phyloP scores from a whole-genome alignment of 2,888 invertebrate genomes.

The Camponotus fellah region DNA sequence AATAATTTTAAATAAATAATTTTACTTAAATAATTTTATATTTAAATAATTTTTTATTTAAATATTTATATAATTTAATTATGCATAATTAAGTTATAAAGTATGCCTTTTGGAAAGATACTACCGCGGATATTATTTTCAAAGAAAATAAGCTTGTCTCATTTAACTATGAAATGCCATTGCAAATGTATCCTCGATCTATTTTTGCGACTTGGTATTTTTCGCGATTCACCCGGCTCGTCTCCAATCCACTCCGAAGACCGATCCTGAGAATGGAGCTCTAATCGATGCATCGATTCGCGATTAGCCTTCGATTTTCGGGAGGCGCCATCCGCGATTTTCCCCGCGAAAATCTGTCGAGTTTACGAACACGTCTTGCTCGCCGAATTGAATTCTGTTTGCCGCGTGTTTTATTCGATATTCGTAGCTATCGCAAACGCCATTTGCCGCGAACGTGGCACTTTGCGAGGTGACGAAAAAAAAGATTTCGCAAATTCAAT shows the following conservation, averaged over 20 bases:
- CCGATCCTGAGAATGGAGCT: slow-evolving; percentile 22
- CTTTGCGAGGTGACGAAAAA: slow-evolving; percentile 32
- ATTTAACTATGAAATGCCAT: slow-evolving; percentile 20
- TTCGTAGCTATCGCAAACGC: slow-evolving; percentile 33
- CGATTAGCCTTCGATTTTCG: slow-evolving; percentile 35
- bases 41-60: no score
- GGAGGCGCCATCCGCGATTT: background rate
- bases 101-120: background rate
- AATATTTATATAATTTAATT: no score
- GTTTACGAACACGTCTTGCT: slow-evolving; percentile 33
- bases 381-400: slow-evolving; percentile 43
- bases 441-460: slow-evolving; percentile 49
- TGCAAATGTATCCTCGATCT: background rate
- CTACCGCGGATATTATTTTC: background rate
- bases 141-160: background rate
- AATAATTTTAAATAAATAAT: no score
- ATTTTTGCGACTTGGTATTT: slow-evolving; percentile 7
- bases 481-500: slow-evolving; percentile 53
- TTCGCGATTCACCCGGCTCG: background rate
- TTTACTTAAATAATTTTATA: no score
- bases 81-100: background rate
- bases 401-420: slow-evolving; percentile 47
- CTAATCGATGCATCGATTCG: slow-evolving; percentile 33
- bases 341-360: slow-evolving; percentile 33
- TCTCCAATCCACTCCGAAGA: background rate